These are phyloP conservation scores for Chiroxiphia lanceolata DNA, from an alignment of 2,797 vertebrate genomes.

Conservation along the genomic window DNA sequence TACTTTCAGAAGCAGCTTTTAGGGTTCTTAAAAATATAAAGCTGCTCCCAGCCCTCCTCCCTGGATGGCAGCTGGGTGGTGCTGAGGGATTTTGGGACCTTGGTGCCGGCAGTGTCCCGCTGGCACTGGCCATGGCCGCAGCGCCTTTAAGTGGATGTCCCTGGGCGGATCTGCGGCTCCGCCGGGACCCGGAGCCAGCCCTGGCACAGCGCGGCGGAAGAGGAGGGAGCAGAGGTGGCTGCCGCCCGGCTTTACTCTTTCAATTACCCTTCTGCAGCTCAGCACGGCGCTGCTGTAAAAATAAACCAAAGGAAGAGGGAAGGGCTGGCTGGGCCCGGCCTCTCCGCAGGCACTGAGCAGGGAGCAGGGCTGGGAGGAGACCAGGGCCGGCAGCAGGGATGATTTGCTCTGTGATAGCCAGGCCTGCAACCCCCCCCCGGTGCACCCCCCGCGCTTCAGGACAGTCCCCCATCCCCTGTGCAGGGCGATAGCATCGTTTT, in stretches of 20 bases:
- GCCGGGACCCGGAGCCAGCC: accelerated
- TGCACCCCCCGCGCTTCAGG: neutral
- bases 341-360: neutral
- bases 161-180: neutral
- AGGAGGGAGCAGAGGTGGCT: neutral
- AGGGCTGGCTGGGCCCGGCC: neutral
- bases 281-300: neutral
- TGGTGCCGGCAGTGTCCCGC: too few relatives aligned
- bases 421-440: neutral
- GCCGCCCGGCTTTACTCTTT: neutral
- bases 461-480: neutral
- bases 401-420: neutral
- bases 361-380: neutral
- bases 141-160: neutral
- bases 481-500: accelerated
- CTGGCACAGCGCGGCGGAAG: neutral
- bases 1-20: neutral
- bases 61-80: neutral
- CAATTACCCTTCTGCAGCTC: neutral
- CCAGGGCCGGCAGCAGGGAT: accelerated
- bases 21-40: neutral
- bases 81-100: neutral
- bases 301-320: neutral
- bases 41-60: neutral
- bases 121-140: neutral